phyloP scores from a whole-genome alignment of 2,888 invertebrate genomes.

The Coleophora flavipennella region DNA sequence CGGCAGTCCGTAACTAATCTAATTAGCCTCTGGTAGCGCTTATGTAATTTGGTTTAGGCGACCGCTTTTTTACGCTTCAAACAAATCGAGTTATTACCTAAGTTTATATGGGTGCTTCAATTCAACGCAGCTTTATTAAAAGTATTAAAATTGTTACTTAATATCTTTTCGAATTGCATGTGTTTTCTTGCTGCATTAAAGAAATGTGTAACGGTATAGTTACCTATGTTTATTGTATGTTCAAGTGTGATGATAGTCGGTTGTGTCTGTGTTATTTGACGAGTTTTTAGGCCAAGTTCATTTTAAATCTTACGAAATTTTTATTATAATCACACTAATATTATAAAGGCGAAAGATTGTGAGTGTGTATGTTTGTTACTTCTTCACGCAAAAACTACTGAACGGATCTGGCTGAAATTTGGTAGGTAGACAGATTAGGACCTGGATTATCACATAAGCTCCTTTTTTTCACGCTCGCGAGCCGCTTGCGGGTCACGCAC shows the following conservation, averaged over 20 bases:
- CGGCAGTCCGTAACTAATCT: slow-evolving; percentile 26
- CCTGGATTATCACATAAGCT: too few species aligned
- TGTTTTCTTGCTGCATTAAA: slow-evolving; percentile 33
- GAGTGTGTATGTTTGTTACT: too few species aligned
- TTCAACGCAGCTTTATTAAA: slow-evolving; percentile 28
- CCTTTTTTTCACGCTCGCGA: too few species aligned
- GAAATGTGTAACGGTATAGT: slow-evolving; percentile 44
- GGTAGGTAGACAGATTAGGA: too few species aligned
- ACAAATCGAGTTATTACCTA: slow-evolving; percentile 28
- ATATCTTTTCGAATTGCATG: slow-evolving; percentile 44
- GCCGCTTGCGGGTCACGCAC: too few species aligned
- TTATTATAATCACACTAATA: too few species aligned
- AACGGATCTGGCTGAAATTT: too few species aligned
- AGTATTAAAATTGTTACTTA: slow-evolving; percentile 44
- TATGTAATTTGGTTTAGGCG: slow-evolving; percentile 30
- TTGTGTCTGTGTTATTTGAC: slow-evolving; percentile 24
- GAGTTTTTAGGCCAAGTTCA: too few species aligned
- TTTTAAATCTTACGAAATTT: too few species aligned
- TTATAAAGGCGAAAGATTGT: too few species aligned
- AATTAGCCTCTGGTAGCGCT: slow-evolving; percentile 29
- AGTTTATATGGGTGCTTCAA: slow-evolving; percentile 27
- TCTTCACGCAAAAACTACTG: too few species aligned
- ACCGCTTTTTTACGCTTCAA: slow-evolving; percentile 35
- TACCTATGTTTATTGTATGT: slow-evolving; percentile 52
- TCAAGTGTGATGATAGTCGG: slow-evolving; percentile 50